Percentiles rank a stretch among this genome's conserved stretches.
These are phyloP conservation scores for Scaptomyza pallida DNA, from an alignment of 1,140 invertebrate genomes.

Conservation along the genomic window DNA sequence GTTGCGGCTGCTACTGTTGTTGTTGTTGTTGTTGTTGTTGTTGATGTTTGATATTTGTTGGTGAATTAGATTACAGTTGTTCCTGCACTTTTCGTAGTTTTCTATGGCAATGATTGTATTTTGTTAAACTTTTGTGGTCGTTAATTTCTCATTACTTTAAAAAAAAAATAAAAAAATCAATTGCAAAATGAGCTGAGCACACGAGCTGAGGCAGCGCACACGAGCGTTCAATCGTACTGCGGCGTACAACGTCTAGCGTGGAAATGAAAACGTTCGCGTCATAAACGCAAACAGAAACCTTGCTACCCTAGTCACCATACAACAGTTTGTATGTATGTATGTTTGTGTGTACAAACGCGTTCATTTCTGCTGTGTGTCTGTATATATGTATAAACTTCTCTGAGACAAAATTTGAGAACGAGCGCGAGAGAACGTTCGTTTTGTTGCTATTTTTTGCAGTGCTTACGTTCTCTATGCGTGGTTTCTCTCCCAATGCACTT, in stretches of 20 bases:
- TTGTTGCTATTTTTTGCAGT: constrained; percentile 29
- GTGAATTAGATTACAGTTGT: constrained; percentile 25
- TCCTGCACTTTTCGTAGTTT: constrained; percentile 40
- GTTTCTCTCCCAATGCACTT: constrained; percentile 7
- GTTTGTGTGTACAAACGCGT: constrained; percentile 4
- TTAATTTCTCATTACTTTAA: constrained; percentile 51
- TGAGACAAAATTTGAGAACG: not conserved
- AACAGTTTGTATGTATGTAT: constrained; percentile 11
- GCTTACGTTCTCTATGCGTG: constrained; percentile 14
- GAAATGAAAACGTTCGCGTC: constrained; percentile 50
- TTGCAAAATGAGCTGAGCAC: constrained; percentile 65
- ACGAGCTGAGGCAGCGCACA: constrained; percentile 65
- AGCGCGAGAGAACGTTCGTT: not conserved
- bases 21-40: constrained; percentile 49
- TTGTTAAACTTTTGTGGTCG: constrained; percentile 32
- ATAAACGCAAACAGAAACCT: constrained; percentile 35
- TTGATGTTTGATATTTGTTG: constrained; percentile 28
- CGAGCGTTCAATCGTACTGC: constrained; percentile 62
- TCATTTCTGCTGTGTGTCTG: not conserved
- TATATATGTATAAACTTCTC: not conserved
- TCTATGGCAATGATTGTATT: constrained; percentile 36
- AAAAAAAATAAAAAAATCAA: constrained; percentile 72
- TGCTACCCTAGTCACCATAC: constrained; percentile 24
- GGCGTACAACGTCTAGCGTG: constrained; percentile 62
- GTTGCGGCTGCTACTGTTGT: constrained; percentile 39